Evolutionary conservation across 2,888 invertebrate species (phyloP), one percentile per base, ranked within the genome.

Genomic region (Parapristionchus giblindavisi): DNA sequence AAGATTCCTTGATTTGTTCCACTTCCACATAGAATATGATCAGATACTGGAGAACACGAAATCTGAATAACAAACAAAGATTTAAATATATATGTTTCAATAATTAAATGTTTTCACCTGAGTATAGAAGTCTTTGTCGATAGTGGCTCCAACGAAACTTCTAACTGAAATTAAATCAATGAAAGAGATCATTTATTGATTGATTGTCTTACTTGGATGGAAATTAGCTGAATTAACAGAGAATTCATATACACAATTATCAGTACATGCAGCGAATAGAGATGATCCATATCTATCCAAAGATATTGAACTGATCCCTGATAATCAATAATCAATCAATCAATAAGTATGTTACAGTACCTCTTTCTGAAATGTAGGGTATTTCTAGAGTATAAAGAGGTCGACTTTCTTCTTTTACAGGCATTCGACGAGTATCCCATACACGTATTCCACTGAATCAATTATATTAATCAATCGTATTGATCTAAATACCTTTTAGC

Each of bases 231-330:
- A 52, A 21, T 38, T 2, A n/a, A 51, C 32, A 54, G 24, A 2
- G 70, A n/a, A 70, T 38, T 70, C 70, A 29, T 70, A 32, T 4
- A 70, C 38, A 54, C 70, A 70, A 54, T 70, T 70, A 54, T 70
- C 70, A 11, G 54, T 70, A 8, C 54, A 54, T 24, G 40, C 70
- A 3, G 70, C 70, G 70, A 70, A 70, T 17, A 70, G 24, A 11
- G 70, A 52, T 27, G 70, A 70, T 17, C 29, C 29, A 54, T 14
- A 54, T 2, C 70, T 52, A 27, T 70, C 70, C 27, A 70, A 54
- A 8, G 38, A 34, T 34, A 70, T 36, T 27, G 70, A 70, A 38
- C 40, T 38, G 38, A 70, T 38, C 1, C 70, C 70, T 70, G 70
- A 11, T 27, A n/a, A 36, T 54, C 6, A 14, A 43, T 14, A 8